These are phyloP conservation scores for Ciconia nigra DNA, from an alignment of 2,797 vertebrate species.

Conservation along the genomic window DNA sequence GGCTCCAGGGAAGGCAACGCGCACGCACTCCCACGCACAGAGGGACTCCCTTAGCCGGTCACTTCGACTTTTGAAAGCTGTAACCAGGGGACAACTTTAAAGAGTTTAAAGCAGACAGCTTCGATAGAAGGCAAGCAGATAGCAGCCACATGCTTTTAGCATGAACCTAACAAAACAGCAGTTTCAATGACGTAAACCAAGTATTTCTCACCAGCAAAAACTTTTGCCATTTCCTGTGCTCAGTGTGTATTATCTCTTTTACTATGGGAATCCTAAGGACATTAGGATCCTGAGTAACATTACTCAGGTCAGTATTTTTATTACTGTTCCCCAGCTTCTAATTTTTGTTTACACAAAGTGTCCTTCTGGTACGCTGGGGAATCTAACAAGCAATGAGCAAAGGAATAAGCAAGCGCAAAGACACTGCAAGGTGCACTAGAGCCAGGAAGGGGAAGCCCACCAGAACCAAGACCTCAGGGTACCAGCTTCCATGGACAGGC, in stretches of 20 bases:
- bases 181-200: not conserved
- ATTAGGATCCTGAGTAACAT: too few relatives aligned
- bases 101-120: not conserved
- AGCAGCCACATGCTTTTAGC: not conserved
- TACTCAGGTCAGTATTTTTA: not conserved
- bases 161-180: not conserved
- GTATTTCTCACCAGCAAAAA: not conserved
- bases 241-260: too few relatives aligned
- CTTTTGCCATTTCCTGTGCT: not conserved
- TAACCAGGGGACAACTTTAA: not conserved
- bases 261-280: too few relatives aligned
- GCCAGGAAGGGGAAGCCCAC: not conserved
- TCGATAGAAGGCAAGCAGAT: not conserved
- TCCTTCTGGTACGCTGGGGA: not conserved
- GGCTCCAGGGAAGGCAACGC: not conserved
- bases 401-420: not conserved
- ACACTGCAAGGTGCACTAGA: not conserved
- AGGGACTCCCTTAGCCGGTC: not conserved
- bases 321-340: not conserved
- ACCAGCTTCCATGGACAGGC: not conserved
- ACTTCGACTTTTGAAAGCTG: not conserved
- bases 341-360: not conserved
- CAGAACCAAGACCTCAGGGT: not conserved
- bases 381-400: not conserved
- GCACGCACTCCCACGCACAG: rapidly evolving